These are phyloP conservation scores for Nycticryphes semicollaris DNA, from an alignment of 2,113 vertebrate genomes.

Conservation along the genomic window DNA sequence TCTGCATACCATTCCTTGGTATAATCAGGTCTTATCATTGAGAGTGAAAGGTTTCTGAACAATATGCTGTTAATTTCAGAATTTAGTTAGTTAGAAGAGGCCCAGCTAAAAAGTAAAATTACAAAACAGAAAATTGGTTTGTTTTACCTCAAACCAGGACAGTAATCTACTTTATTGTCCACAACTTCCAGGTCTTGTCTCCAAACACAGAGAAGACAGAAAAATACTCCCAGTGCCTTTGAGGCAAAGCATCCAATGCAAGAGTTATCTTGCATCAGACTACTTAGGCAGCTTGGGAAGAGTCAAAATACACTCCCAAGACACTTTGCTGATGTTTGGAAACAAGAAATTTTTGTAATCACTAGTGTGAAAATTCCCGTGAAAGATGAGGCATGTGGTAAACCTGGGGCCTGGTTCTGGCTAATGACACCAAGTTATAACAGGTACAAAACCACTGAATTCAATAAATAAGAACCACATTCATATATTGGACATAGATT, in stretches of 20 bases:
- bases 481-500: background rate
- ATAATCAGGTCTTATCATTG: too few species aligned
- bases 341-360: background rate
- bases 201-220: background rate
- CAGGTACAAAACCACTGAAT: background rate
- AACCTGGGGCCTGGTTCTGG: background rate
- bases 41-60: too few species aligned
- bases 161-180: accelerated
- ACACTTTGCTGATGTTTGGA: background rate
- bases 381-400: background rate
- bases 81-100: too few species aligned
- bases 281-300: background rate
- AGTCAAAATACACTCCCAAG: background rate
- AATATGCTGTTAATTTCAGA: too few species aligned
- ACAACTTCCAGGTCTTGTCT: background rate
- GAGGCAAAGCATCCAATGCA: background rate
- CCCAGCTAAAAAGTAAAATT: too few species aligned
- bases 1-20: too few species aligned
- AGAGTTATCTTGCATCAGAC: background rate
- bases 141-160: too few species aligned
- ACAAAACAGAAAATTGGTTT: too few species aligned
- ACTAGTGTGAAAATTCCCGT: background rate
- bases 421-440: background rate
- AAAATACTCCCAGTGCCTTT: background rate
- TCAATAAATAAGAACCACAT: background rate